These are phyloP conservation scores for Laspeyria flexula DNA, from an alignment of 2,888 invertebrate genomes.

Conservation along the genomic window DNA sequence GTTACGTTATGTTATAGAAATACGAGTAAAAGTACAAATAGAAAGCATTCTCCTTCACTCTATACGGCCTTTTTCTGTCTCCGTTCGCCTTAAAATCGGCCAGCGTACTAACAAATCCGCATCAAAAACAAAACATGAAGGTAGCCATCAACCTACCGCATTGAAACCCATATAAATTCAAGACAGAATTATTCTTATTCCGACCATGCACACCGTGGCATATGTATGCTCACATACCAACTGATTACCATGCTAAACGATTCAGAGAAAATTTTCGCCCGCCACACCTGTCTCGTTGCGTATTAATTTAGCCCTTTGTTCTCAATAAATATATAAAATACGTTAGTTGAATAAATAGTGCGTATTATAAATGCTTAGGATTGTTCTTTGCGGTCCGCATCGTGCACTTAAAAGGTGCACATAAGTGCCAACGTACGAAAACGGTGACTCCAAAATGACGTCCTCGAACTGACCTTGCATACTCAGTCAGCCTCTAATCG, in stretches of 20 bases:
- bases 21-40: too few species aligned
- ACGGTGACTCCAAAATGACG: too few species aligned
- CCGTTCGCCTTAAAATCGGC: too few species aligned
- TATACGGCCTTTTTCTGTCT: too few species aligned
- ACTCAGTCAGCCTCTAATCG: too few species aligned
- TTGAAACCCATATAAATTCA: slow-evolving; percentile 59
- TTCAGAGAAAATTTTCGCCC: slow-evolving; percentile 69
- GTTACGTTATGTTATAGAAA: too few species aligned
- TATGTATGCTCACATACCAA: slow-evolving; percentile 57
- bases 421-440: too few species aligned
- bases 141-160: slow-evolving; percentile 52
- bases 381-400: background rate
- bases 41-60: too few species aligned
- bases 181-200: slow-evolving; percentile 57
- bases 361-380: background rate
- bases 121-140: background rate
- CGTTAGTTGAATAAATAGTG: slow-evolving; percentile 18
- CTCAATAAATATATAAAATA: slow-evolving; percentile 5
- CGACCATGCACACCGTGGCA: slow-evolving; percentile 47
- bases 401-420: too few species aligned
- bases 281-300: slow-evolving; percentile 34
- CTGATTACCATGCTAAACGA: slow-evolving; percentile 71
- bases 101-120: background rate
- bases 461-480: too few species aligned
- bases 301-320: slow-evolving; percentile 33